Conservation (phyloP, 2,797 vertebrate genomes). For the Dryobates pubescens region DNA sequence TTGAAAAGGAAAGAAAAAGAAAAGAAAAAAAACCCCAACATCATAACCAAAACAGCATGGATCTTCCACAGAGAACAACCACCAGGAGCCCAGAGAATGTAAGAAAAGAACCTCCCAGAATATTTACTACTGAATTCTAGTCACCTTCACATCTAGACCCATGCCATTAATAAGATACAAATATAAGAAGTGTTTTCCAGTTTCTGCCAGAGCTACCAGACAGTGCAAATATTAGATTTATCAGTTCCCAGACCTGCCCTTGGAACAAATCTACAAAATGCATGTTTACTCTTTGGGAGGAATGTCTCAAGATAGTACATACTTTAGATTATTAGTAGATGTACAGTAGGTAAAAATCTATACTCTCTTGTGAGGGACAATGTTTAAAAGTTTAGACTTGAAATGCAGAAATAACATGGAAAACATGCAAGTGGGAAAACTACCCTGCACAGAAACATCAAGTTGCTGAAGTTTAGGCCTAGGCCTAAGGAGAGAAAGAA, state of each 20-base stretch:
- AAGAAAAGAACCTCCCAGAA: constrained; percentile 23
- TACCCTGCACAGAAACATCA: neutral
- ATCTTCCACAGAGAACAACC: constrained; percentile 27
- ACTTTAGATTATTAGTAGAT: constrained; percentile 48
- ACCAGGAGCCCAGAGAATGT: constrained; percentile 35
- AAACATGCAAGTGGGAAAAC: neutral
- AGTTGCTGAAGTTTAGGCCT: neutral
- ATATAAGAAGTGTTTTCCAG: constrained; percentile 51
- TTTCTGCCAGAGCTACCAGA: constrained; percentile 50
- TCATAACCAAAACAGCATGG: neutral
- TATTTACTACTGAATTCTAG: constrained; percentile 38
- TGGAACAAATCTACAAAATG: constrained; percentile 42
- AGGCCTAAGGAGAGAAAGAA: neutral
- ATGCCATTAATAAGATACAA: constrained; percentile 59
- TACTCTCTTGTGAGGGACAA: neutral
- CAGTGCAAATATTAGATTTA: constrained; percentile 63
- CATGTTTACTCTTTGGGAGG: constrained; percentile 50
- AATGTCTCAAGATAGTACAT: constrained; percentile 68
- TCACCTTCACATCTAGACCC: constrained; percentile 58
- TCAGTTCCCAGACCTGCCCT: constrained; percentile 68
- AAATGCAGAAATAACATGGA: neutral
- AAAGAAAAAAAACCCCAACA: neutral
- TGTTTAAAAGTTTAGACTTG: neutral
- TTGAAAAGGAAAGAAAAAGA: neutral
- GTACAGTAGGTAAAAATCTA: constrained; percentile 25